These are phyloP conservation scores for Hemichromis elongatus DNA, from an alignment of 2,113 vertebrate species.

Conservation along the genomic window DNA sequence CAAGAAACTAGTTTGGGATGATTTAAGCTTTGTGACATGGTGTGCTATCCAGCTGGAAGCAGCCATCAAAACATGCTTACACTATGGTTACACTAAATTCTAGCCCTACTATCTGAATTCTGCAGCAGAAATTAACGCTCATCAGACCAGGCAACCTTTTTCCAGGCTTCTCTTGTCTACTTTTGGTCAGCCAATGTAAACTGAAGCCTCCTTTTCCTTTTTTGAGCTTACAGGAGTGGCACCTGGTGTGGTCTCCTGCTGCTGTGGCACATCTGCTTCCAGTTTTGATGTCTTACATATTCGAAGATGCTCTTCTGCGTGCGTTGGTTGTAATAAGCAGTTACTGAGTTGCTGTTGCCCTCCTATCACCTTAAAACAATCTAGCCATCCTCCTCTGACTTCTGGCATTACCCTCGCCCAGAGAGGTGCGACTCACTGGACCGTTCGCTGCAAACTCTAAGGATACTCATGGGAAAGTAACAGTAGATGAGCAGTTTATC, in stretches of 20 bases:
- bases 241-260: not conserved
- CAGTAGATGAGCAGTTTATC: not conserved
- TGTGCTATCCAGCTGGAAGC: not conserved
- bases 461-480: not conserved
- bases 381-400: accelerated
- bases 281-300: not conserved
- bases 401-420: not conserved
- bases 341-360: not conserved
- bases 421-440: not conserved
- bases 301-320: not conserved
- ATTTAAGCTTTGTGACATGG: not conserved
- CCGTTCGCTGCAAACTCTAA: not conserved
- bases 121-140: not conserved
- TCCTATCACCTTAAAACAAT: not conserved
- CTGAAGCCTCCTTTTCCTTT: not conserved
- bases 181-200: not conserved
- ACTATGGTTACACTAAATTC: not conserved
- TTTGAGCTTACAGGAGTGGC: not conserved
- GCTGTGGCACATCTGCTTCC: not conserved
- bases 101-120: not conserved
- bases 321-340: not conserved
- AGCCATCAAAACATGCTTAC: not conserved
- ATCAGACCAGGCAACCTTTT: not conserved
- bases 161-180: not conserved
- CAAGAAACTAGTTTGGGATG: not conserved